Evolutionary conservation across 1,140 invertebrate genomes (phyloP).

Genomic region (Grapholita molesta): DNA sequence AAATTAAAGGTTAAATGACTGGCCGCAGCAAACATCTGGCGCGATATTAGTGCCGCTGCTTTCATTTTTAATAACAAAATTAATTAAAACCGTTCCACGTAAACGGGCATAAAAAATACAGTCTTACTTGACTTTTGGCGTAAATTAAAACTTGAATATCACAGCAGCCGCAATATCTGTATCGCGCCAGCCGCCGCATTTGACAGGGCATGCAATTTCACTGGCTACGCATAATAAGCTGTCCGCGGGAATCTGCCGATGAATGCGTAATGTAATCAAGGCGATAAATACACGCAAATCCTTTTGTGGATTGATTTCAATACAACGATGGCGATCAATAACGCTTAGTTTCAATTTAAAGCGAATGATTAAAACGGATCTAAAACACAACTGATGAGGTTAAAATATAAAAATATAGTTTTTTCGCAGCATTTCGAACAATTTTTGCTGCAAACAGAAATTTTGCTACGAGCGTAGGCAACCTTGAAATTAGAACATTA

Average conservation of each 20-base stretch:
- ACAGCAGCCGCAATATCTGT: slow-evolving; percentile 33
- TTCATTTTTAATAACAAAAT: slow-evolving; percentile 18
- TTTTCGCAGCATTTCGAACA: too few relatives aligned
- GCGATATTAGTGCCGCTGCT: neutral
- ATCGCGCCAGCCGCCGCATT: slow-evolving; percentile 16
- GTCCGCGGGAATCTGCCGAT: slow-evolving; percentile 60
- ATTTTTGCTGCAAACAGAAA: too few relatives aligned
- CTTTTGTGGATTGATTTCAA: neutral
- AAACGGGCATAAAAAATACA: slow-evolving; percentile 19
- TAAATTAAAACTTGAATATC: slow-evolving; percentile 49
- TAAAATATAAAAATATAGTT: too few relatives aligned
- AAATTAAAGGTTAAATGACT: neutral
- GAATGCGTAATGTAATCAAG: slow-evolving; percentile 67
- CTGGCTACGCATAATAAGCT: slow-evolving; percentile 42
- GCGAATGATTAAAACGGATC: too few relatives aligned
- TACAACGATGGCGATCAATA: neutral
- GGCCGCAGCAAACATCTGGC: slow-evolving; percentile 2
- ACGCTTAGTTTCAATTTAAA: neutral
- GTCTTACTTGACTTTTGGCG: slow-evolving; percentile 25
- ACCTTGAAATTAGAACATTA: too few relatives aligned
- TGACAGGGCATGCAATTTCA: slow-evolving; percentile 4
- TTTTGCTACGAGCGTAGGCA: too few relatives aligned
- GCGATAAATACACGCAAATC: slow-evolving; percentile 40
- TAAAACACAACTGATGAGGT: too few relatives aligned
- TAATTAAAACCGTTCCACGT: slow-evolving; percentile 10